These are phyloP conservation scores for Ia io DNA, from an alignment of 2,113 vertebrate species.

Conservation along the genomic window DNA sequence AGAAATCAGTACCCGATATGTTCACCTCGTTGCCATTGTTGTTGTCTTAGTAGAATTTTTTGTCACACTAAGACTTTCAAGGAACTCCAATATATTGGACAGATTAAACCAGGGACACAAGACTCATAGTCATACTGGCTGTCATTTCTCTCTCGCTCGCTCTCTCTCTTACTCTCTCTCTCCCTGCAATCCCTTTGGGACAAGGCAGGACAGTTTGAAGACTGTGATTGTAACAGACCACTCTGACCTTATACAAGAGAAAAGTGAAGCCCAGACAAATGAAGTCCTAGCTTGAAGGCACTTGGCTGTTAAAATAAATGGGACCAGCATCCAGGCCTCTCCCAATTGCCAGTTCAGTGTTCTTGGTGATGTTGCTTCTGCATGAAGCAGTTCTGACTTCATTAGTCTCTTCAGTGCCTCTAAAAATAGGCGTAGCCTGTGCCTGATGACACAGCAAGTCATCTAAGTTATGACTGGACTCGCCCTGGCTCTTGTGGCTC, in stretches of 20 bases:
- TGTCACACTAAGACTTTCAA: neutral
- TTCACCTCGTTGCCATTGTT: neutral
- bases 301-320: neutral
- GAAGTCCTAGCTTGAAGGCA: neutral
- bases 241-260: neutral
- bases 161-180: neutral
- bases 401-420: neutral
- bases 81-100: neutral
- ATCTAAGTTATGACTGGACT: neutral
- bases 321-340: too few species aligned
- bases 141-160: neutral
- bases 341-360: neutral
- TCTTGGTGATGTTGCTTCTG: neutral
- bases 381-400: neutral
- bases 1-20: neutral
- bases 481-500: too few species aligned
- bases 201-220: neutral
- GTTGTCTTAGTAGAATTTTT: neutral
- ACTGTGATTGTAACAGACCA: fast-evolving
- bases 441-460: neutral
- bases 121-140: too few species aligned
- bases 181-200: fast-evolving
- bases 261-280: neutral
- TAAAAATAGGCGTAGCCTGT: neutral
- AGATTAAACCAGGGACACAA: neutral